These are phyloP conservation scores for Pseudopodoces humilis DNA, from an alignment of 2,113 vertebrate genomes.

Conservation along the genomic window DNA sequence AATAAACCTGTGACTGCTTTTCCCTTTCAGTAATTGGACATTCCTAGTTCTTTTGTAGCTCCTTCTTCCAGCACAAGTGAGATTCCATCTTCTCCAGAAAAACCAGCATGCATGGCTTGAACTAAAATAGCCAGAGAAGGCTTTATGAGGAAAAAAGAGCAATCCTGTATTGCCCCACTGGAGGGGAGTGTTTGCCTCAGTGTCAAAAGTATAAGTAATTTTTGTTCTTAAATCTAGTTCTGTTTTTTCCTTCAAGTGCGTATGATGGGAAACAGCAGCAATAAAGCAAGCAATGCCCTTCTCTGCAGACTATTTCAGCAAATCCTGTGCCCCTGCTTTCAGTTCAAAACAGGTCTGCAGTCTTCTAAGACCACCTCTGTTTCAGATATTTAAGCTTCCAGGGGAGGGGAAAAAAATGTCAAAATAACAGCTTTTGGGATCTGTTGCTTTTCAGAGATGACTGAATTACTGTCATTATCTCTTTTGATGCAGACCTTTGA, in stretches of 20 bases:
- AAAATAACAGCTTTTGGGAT: neutral
- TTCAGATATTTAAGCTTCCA: neutral
- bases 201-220: neutral
- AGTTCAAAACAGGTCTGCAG: neutral
- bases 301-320: neutral
- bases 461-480: neutral
- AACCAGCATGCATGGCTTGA: neutral
- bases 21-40: neutral
- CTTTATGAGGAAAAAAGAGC: neutral
- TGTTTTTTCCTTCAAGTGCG: neutral
- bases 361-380: neutral
- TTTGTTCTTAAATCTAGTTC: neutral
- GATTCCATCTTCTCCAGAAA: neutral
- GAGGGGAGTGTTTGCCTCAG: conserved; percentile 40
- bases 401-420: neutral
- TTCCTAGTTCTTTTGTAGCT: neutral
- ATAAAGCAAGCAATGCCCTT: neutral
- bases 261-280: neutral
- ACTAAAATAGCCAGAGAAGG: neutral
- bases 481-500: neutral
- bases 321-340: neutral
- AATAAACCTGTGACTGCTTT: neutral
- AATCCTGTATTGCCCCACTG: conserved; percentile 14
- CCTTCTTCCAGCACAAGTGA: neutral
- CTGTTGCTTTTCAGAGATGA: neutral